These are phyloP conservation scores for Plecotus auritus DNA, from an alignment of 2,113 vertebrate genomes.

Conservation along the genomic window DNA sequence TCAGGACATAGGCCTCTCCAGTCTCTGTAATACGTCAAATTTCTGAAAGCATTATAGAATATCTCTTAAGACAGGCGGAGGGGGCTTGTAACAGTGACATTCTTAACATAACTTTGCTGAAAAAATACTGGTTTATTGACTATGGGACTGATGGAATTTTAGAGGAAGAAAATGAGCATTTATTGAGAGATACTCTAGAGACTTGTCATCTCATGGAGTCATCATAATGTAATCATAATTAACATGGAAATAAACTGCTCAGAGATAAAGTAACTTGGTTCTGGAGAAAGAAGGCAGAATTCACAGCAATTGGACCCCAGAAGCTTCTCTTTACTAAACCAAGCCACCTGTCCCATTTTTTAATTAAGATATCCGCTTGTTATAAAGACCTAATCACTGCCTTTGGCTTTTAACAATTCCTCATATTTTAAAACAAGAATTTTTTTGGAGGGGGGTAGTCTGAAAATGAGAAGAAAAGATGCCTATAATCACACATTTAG, in stretches of 20 bases:
- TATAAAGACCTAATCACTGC: neutral
- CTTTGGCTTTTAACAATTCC: neutral
- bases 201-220: neutral
- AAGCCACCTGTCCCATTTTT: neutral
- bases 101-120: neutral
- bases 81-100: neutral
- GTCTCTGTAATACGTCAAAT: neutral
- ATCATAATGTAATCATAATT: neutral
- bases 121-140: neutral
- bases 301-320: accelerated
- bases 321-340: neutral
- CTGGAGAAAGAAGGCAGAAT: neutral
- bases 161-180: neutral
- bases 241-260: neutral
- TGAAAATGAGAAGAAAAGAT: conserved; percentile 51
- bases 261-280: neutral
- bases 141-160: neutral
- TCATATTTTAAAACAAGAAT: conserved; percentile 46
- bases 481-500: conserved; percentile 40
- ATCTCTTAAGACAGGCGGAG: neutral
- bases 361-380: neutral
- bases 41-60: neutral
- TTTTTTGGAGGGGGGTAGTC: neutral
- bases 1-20: neutral
- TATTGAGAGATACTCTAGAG: neutral